Base-by-base conservation (phyloP, 2,888 invertebrate species). In the Eristalis pertinax region DNA sequence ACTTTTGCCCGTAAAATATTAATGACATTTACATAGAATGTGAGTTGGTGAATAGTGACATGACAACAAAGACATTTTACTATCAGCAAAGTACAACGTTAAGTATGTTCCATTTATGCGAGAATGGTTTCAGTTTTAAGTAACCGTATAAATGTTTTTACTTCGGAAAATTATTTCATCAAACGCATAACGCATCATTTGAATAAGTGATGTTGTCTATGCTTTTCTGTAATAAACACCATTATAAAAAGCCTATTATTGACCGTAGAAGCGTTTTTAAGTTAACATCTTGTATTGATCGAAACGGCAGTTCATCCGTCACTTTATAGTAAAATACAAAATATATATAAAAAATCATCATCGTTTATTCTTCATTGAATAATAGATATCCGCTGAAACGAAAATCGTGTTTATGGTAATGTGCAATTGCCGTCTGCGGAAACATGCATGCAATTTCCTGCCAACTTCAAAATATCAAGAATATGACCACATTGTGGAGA, bases 21-120 rank as follows among this genome's bases (percentile, higher is more conserved):
- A 79, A 73, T 79, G 67, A 60, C 60, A 67, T 4, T 13, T 5
- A 22, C 19, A 56, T 50, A 19, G 50, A 50, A 50, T 50, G 2
- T 50, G 8, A 19, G 19, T 19, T 56, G 41, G 43, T 19, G 72
- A 72, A 67, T 15, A 65, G 65, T 72, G 22, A 58, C 65, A 24
- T 32, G 24, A 58, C 58, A 76, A 58, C 43, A 64, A 68, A 56
- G n/a, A 10, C 41, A 64, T 70, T 82, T 82, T 76, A 76, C 72
- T 82, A 82, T 77, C 77, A 43, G 70, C 76, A 65, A 77, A 76
- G 64, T 76, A 70, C 26, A 76, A 26, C 58, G 60, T 82, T 65
- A 67, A 76, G 67, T 69, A 70, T 60, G 50, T 38, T 32, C 13
- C 32, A 63, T 56, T 29, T 50, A 68, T 68, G 32, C 43, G 56